phyloP scores from a whole-genome alignment of 2,888 invertebrate genomes.

The Ornithoptera alexandrae region DNA sequence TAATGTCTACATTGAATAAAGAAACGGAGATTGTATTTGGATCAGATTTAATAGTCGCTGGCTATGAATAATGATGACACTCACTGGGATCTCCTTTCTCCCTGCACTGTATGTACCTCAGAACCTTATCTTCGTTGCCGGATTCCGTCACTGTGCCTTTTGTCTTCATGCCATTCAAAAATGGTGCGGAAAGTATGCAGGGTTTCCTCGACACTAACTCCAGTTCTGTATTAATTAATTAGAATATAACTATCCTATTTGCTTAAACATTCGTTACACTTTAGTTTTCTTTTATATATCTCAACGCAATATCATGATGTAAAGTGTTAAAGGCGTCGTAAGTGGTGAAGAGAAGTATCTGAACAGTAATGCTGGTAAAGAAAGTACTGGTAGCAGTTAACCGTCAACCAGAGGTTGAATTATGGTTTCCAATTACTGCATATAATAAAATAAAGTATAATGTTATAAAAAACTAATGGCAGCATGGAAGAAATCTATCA shows the following conservation, averaged over 20 bases:
- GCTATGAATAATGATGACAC: neutral
- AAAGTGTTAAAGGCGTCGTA: too few relatives aligned
- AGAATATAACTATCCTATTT: neutral
- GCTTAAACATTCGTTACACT: too few relatives aligned
- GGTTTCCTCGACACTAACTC: slow-evolving; percentile 45
- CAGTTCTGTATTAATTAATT: slow-evolving; percentile 39
- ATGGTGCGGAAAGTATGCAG: slow-evolving; percentile 53
- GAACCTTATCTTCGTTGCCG: slow-evolving; percentile 41
- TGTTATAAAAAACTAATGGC: neutral
- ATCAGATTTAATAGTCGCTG: too few relatives aligned
- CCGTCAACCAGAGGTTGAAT: neutral
- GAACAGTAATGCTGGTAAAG: too few relatives aligned
- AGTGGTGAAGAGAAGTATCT: too few relatives aligned
- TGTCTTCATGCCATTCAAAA: slow-evolving; percentile 34
- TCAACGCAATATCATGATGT: too few relatives aligned
- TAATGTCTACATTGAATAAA: too few relatives aligned
- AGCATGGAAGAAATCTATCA: neutral
- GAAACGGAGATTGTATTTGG: too few relatives aligned
- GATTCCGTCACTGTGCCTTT: slow-evolving; percentile 35
- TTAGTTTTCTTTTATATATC: too few relatives aligned
- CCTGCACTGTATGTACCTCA: slow-evolving; percentile 44
- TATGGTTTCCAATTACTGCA: neutral
- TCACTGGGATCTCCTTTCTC: slow-evolving; percentile 27
- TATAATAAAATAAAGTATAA: too few relatives aligned
- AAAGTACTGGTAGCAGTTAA: too few relatives aligned